phyloP scores from a whole-genome alignment of 2,797 vertebrate species.

The Hydrolagus colliei region DNA sequence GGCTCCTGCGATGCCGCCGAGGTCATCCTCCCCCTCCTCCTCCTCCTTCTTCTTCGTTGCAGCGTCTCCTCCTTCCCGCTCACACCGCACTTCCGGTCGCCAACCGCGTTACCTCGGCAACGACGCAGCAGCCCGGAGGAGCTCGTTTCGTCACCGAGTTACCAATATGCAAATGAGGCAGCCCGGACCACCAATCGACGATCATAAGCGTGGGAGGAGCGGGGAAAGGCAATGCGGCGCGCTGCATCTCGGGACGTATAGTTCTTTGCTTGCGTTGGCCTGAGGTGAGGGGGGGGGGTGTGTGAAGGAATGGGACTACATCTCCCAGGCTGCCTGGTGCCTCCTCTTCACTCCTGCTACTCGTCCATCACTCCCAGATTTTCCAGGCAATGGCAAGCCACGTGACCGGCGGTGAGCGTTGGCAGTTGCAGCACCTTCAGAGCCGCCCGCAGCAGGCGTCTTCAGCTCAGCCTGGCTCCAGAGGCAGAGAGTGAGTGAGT shows the following conservation, averaged over 20 bases:
- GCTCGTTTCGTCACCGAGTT: constrained; percentile 33
- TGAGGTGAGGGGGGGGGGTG: not conserved
- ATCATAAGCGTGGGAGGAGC: not conserved
- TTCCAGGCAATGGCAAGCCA: not conserved
- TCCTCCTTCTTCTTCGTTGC: constrained; percentile 39
- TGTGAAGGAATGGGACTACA: not conserved
- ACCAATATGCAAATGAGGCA: too few relatives aligned
- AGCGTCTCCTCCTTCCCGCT: constrained; percentile 37
- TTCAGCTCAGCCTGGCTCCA: constrained; percentile 63
- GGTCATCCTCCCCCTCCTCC: constrained; percentile 50
- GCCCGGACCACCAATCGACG: constrained; percentile 21
- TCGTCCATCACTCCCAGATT: not conserved
- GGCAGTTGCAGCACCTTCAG: constrained; percentile 52
- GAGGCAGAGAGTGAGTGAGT: constrained; percentile 34
- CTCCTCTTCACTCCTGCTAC: not conserved
- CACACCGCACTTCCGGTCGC: constrained; percentile 44
- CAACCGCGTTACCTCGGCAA: constrained; percentile 51
- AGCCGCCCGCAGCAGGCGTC: constrained; percentile 73
- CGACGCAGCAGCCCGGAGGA: constrained; percentile 39
- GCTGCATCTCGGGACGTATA: not conserved
- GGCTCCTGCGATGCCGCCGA: constrained; percentile 42
- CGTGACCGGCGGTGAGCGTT: not conserved
- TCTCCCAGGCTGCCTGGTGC: not conserved
- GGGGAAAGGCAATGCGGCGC: not conserved
- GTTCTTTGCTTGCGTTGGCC: not conserved